Conservation (phyloP, 2,888 invertebrate genomes). For the Xanthorhoe spadicearia region DNA sequence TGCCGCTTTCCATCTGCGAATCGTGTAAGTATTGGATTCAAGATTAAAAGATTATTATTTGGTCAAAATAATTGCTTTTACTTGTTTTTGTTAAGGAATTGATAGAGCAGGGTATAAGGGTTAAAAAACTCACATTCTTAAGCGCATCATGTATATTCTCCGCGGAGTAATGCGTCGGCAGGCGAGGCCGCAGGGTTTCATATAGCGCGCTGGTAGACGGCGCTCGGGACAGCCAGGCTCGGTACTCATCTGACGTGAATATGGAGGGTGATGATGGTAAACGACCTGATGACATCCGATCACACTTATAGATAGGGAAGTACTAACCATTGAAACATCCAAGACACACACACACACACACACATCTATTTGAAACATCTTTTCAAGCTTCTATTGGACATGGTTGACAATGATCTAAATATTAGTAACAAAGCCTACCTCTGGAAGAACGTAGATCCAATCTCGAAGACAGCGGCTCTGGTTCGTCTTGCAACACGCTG, state of each 20-base stretch:
- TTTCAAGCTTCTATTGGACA: no score
- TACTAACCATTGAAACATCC: no score
- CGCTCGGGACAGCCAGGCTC: constrained; percentile 95
- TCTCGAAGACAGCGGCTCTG: constrained; percentile 78
- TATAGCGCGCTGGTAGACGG: constrained; percentile 97
- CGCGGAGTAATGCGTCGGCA: constrained; percentile 92
- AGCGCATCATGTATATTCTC: constrained; percentile 95
- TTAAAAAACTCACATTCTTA: constrained; percentile 88
- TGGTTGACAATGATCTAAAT: background rate
- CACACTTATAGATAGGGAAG: constrained; percentile 12
- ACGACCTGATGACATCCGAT: constrained; percentile 63
- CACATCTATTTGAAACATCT: background rate
- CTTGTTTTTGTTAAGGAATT: no score
- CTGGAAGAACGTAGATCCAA: constrained; percentile 82
- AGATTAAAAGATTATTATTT: no score
- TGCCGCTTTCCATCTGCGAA: constrained; percentile 82
- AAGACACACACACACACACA: background rate
- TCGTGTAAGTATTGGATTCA: background rate
- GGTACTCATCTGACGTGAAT: constrained; percentile 96
- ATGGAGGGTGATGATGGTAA: constrained; percentile 84
- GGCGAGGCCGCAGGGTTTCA: constrained; percentile 93
- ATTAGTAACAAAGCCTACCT: constrained; percentile 54
- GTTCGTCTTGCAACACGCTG: constrained; percentile 78
- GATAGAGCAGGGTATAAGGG: background rate
- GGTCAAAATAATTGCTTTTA: no score